Evolutionary conservation across 2,797 vertebrate genomes (phyloP), one percentile per base, ranked within the genome.

Genomic region (Melanotaenia nigrans): DNA sequence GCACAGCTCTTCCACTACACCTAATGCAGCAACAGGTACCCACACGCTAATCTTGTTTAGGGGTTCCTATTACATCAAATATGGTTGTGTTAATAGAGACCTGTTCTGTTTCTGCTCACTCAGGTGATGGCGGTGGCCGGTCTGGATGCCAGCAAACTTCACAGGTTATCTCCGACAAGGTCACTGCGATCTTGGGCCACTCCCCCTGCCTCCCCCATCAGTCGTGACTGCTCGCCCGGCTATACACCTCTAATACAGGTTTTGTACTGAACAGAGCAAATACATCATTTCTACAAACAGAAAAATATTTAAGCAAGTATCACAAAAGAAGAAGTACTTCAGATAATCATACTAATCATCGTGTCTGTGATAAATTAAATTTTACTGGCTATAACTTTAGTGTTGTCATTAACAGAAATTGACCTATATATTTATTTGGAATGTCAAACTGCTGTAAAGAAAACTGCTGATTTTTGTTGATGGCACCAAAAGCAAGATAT

Each of bases 121-220:
- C 80, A 99, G 97, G 96, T 99, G 63, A 97, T 97, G 97, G 96
- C 96, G 0, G 96, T 97, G 32, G 96, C 96, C 0, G 97, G 97
- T 63, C 91, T 98, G 11, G 96, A 99, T 77, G 92, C 96, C 67
- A 96, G 94, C 83, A 96, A 94, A 91, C 91, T 96, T 40, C 95
- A 95, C 36, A 93, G 93, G 54, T 93, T 95, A 65, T 99, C 98
- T 1, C 96, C 98, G 0, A 96, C 96, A 3, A 96, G 96, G 68
- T 99, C 97, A 0, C 95, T 95, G 0, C 93, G 94, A 57, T 97
- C 97, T 1, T 99, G 98, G 97, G 96, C 95, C 73, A 98, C 97
- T 0, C 97, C 97, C 0, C 97, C 97, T 0, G 95, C 96, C 2
- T 98, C 97, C 1, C 97, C 97, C 30, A 92, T 94, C 9, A 93